Evolutionary conservation across 1,140 invertebrate species (phyloP).

Genomic region (Drosophila sp.): DNA sequence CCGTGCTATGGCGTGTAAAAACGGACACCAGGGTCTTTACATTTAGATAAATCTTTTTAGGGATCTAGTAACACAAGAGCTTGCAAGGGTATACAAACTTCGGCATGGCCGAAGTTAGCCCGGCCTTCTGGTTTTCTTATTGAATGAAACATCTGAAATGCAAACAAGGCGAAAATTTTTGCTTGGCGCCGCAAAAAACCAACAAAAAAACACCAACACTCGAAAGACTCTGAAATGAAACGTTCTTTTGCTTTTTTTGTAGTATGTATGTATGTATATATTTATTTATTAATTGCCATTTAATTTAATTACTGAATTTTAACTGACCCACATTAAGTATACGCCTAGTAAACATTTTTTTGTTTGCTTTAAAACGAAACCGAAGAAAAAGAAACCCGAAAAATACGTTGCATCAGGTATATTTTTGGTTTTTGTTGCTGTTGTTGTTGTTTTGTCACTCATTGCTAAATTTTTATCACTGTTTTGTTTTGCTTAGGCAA

Average conservation of each 20-base stretch:
- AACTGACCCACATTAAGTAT: slow-evolving; percentile 31
- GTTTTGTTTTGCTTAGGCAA: slow-evolving; percentile 5
- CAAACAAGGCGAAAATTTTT: slow-evolving; percentile 15
- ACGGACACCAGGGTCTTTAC: too few species aligned
- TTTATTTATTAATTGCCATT: slow-evolving; percentile 43
- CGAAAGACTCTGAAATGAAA: background rate
- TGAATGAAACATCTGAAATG: slow-evolving; percentile 6
- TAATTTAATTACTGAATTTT: slow-evolving; percentile 30
- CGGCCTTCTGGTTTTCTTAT: too few species aligned
- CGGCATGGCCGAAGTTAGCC: too few species aligned
- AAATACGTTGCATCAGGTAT: slow-evolving; percentile 3
- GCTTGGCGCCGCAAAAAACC: slow-evolving; percentile 39
- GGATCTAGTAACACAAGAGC: too few species aligned
- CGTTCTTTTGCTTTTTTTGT: background rate
- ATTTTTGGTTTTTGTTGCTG: background rate
- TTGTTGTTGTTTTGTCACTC: background rate
- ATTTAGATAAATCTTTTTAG: too few species aligned
- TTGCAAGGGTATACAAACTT: too few species aligned
- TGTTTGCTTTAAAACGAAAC: slow-evolving; percentile 8
- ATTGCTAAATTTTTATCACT: slow-evolving; percentile 2
- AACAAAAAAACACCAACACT: background rate
- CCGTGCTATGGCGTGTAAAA: too few species aligned
- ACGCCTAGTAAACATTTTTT: slow-evolving; percentile 3
- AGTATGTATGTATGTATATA: slow-evolving; percentile 10
- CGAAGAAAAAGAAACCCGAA: background rate